These are phyloP conservation scores for Campoplex capitator DNA, from an alignment of 2,888 invertebrate genomes.

Conservation along the genomic window DNA sequence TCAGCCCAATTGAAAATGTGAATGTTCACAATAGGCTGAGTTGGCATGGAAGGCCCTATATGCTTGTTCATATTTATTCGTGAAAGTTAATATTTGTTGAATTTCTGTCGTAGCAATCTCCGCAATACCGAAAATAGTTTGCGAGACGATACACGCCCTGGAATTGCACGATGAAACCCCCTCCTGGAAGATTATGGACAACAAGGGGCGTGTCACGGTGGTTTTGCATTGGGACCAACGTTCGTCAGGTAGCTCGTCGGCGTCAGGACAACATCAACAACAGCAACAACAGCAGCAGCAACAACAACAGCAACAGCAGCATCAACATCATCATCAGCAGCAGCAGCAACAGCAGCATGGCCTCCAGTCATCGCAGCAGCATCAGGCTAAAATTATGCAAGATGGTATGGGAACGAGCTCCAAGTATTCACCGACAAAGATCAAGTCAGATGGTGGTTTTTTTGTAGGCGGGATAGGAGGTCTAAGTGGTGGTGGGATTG, in stretches of 20 bases:
- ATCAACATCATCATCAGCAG: slow-evolving; percentile 74
- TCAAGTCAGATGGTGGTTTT: slow-evolving; percentile 84
- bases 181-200: slow-evolving; percentile 99
- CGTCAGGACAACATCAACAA: slow-evolving; percentile 79
- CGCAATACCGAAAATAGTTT: slow-evolving; percentile 98
- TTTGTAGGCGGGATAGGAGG: slow-evolving; percentile 81
- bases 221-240: slow-evolving; percentile 98
- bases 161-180: slow-evolving; percentile 98
- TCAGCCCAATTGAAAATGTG: too few relatives aligned
- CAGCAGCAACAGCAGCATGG: slow-evolving; percentile 85
- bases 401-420: slow-evolving; percentile 77
- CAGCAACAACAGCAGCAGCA: slow-evolving; percentile 79
- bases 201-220: slow-evolving; percentile 98
- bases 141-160: slow-evolving; percentile 98
- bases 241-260: slow-evolving; percentile 86
- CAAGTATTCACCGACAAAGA: slow-evolving; percentile 86
- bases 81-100: not conserved
- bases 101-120: slow-evolving; percentile 91
- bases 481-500: slow-evolving; percentile 5
- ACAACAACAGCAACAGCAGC: slow-evolving; percentile 78
- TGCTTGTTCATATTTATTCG: too few relatives aligned
- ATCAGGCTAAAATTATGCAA: slow-evolving; percentile 85
- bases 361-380: slow-evolving; percentile 67
- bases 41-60: too few relatives aligned
- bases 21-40: too few relatives aligned